Base-by-base conservation (phyloP, 2,888 invertebrate genomes). In the Labia minor region DNA sequence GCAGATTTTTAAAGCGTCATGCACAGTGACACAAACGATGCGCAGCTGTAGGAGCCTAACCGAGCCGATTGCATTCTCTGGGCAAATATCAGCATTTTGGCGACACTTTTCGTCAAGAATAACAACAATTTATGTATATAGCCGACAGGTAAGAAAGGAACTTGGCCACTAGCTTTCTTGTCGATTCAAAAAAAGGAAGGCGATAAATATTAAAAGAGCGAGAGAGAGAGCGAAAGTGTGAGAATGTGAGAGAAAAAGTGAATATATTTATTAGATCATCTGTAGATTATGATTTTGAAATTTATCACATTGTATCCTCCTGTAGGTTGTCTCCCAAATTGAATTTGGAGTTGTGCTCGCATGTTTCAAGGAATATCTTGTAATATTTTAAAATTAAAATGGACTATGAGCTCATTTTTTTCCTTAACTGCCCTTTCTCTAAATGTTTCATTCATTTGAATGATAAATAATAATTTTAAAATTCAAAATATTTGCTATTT, bases 21-120 rank as follows among this genome's bases (percentile, higher is more conserved):
- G 70, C 70, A 70, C 69, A 70, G 70, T 67, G 70, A 70, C 69
- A 70, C 67, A 63, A 67, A 70, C 69, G 70, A 70, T 69, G 69
- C 65, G 62, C 68, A 67, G 67, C 68, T 66, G 62, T 67, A 64
- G 19, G 62, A 66, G 68, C 69, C 68, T 63, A 70, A 68, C 68
- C 67, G 67, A 70, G 69, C 68, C 67, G 69, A 67, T 70, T 67
- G 68, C 69, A 66, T 69, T 69, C 69, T 65, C 68, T 69, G 69
- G 69, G 68, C 70, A 67, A 67, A 68, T 66, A 67, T 68, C 67
- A 65, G 66, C 65, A 66, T 61, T 70, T 67, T 67, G 65, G 67
- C 68, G 64, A 64, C 68, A 67, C 62, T 62, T 62, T 70, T 67
- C 66, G 66, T 70, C 67, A 70, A 70, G 70, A 68, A 65, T 70